Base-by-base conservation (phyloP, 2,888 invertebrate species). In the Mythimna albipuncta region DNA sequence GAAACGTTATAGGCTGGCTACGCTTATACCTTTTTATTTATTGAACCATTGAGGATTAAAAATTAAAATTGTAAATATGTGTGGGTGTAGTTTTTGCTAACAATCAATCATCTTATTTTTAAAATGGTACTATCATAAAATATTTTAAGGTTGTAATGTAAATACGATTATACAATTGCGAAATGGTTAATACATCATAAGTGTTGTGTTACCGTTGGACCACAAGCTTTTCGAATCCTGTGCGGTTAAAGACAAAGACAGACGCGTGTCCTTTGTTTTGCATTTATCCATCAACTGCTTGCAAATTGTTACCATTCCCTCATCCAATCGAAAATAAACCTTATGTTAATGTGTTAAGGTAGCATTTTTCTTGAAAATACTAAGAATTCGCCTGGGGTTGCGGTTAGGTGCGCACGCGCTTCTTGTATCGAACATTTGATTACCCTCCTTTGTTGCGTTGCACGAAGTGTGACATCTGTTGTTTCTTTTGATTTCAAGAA, bases 401-500 rank as follows among this genome's bases (percentile, higher is more conserved):
- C 81, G 94, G 94, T 94, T 91, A 84, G 69, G 84, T 81, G 88
- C 85, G 91, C 93, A 92, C 92, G 91, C 91, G 93, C 90, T 88
- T 87, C 87, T 88, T 82, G 86, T 89, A 85, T 90, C 89, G 86
- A 90, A 86, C 84, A 79, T 84, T 86, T 86, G 84, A 88, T 90
- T 85, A 85, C 75, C 76, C 76, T 86, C 87, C 83, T 91, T 91
- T 91, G 90, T 91, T 90, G 78, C 59, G 47, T 70, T 64, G 82
- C 68, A 75, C 65, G 82, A 75, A 81, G 81, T 79, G 83, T 81
- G 86, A 87, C 92, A 93, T 89, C 90, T 92, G 93, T 88, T 88
- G 87, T 84, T 84, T 79, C 80, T 79, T 82, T 81, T 81, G 77
- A 80, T 80, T 81, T 78, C 35, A 65, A 71, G 69, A 82, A 82